These are phyloP conservation scores for Orchesellides sinensis DNA, from an alignment of 2,888 invertebrate species.

Conservation along the genomic window DNA sequence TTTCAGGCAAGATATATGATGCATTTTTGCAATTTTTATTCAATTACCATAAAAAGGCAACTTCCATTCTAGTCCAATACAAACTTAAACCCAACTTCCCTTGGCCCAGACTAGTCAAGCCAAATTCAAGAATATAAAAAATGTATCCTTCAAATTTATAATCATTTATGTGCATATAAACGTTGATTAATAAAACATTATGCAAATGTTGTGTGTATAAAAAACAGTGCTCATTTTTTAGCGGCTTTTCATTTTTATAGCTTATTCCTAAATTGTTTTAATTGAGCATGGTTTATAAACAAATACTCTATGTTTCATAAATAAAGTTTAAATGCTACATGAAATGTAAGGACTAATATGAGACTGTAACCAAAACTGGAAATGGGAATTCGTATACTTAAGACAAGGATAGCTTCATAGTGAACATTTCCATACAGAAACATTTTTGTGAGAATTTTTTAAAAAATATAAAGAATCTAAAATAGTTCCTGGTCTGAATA, in stretches of 20 bases:
- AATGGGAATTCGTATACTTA: too few species aligned
- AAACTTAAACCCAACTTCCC: slow-evolving; percentile 17
- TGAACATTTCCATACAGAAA: too few species aligned
- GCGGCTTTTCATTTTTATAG: background rate
- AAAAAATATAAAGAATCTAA: slow-evolving; percentile 19
- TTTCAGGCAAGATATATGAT: too few species aligned
- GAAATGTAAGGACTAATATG: too few species aligned
- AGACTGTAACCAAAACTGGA: too few species aligned
- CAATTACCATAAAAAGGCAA: slow-evolving; percentile 26
- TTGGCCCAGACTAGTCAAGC: slow-evolving; percentile 15
- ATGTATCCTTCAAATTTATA: slow-evolving; percentile 29
- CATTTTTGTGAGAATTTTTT: too few species aligned
- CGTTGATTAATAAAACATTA: slow-evolving; percentile 73
- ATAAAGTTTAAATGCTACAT: too few species aligned
- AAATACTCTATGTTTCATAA: too few species aligned
- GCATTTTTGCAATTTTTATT: background rate
- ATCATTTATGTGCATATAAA: slow-evolving; percentile 71
- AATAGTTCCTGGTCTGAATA: background rate
- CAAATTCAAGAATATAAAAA: background rate
- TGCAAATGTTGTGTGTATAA: slow-evolving; percentile 39
- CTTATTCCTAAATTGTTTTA: too few species aligned
- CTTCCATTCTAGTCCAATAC: slow-evolving; percentile 7
- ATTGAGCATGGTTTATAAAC: too few species aligned
- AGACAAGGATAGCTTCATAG: too few species aligned
- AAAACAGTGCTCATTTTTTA: background rate